Conservation (phyloP, 2,113 vertebrate genomes). For the Neoarius graeffei region DNA sequence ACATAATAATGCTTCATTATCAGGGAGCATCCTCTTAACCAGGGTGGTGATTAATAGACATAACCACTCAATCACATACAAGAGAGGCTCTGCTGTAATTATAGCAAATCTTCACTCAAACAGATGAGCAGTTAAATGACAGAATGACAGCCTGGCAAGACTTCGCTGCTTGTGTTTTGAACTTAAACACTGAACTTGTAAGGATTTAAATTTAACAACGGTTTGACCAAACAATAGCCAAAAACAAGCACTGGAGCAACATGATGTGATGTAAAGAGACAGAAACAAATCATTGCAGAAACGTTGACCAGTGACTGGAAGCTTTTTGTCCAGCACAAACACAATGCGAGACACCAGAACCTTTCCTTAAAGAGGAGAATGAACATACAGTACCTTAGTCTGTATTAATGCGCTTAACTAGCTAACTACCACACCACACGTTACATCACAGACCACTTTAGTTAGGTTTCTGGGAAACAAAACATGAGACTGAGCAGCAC, state of each 20-base stretch:
- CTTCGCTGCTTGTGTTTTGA: background rate
- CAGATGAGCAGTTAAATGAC: background rate
- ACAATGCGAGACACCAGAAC: background rate
- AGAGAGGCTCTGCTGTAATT: slow-evolving; percentile 29
- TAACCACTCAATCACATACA: slow-evolving; percentile 4
- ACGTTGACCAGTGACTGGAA: background rate
- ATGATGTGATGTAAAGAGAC: background rate
- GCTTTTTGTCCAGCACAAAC: background rate
- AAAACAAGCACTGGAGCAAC: background rate
- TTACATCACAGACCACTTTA: background rate
- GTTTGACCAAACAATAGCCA: background rate
- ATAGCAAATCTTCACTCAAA: slow-evolving; percentile 2
- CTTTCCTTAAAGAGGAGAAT: background rate
- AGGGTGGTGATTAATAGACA: slow-evolving; percentile 9
- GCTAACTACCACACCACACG: background rate
- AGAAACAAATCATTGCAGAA: background rate
- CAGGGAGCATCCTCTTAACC: slow-evolving; percentile 8
- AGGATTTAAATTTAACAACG: background rate
- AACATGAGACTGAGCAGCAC: background rate
- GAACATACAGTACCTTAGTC: background rate
- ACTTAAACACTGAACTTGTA: background rate
- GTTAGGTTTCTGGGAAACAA: background rate
- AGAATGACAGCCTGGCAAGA: slow-evolving; percentile 18
- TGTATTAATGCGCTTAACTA: background rate
- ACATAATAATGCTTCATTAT: slow-evolving; percentile 20